Evolutionary conservation across 2,797 vertebrate species (phyloP).

Genomic region (Sebastes paucispinis): DNA sequence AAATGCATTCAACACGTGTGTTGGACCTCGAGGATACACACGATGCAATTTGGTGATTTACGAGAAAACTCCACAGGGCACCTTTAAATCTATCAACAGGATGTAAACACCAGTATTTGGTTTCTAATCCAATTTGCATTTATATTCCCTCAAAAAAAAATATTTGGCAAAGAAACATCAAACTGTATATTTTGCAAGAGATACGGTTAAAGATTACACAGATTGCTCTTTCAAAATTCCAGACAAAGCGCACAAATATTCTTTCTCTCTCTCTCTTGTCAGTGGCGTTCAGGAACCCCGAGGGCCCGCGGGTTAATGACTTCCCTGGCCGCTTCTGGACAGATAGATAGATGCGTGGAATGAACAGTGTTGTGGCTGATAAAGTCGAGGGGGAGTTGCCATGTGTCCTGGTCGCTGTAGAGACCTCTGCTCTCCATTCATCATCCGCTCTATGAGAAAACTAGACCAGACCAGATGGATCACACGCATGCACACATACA

Average conservation of each 20-base stretch:
- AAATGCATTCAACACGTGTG: not conserved
- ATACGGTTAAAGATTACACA: not conserved
- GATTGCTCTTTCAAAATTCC: not conserved
- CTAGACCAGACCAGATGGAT: constrained; percentile 36
- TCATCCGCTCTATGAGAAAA: constrained; percentile 33
- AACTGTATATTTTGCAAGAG: not conserved
- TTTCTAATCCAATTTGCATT: not conserved
- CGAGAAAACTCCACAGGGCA: not conserved
- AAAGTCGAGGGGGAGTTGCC: constrained; percentile 43
- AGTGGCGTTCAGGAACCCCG: constrained; percentile 18
- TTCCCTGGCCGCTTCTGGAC: constrained; percentile 39
- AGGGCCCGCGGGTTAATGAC: constrained; percentile 60
- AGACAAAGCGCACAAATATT: not conserved
- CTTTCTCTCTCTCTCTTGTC: not conserved
- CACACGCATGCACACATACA: not conserved
- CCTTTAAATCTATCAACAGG: not conserved
- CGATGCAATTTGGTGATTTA: not conserved
- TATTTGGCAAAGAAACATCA: not conserved
- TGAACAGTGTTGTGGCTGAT: constrained; percentile 46
- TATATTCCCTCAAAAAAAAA: not conserved
- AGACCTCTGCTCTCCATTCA: constrained; percentile 53
- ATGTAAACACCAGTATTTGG: not conserved
- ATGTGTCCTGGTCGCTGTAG: constrained; percentile 39
- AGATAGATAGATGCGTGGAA: constrained; percentile 38
- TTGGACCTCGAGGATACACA: not conserved